A percentile compares a stretch with the other conserved stretches of the same genome.
These are phyloP conservation scores for Pygmarrhopalites habei DNA, from an alignment of 1,140 invertebrate genomes.

Conservation along the genomic window DNA sequence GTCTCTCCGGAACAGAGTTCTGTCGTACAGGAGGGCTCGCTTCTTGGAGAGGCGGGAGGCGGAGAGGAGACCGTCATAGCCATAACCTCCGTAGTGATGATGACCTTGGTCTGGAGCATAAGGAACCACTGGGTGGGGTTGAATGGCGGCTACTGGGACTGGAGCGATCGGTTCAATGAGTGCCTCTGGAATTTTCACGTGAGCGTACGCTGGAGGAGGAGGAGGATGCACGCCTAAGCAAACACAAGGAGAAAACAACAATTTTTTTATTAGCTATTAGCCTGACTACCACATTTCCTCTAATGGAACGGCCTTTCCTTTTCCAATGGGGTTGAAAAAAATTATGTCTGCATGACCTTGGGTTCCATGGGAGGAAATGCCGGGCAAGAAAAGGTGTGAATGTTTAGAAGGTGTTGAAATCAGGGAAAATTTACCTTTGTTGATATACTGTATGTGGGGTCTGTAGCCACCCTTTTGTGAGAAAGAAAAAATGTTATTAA, in stretches of 20 bases:
- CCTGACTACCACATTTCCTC: too few species aligned
- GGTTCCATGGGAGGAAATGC: too few species aligned
- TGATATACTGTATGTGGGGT: slow-evolving; percentile 35
- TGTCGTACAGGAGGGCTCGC: slow-evolving; percentile 29
- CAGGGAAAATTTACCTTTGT: slow-evolving; percentile 27
- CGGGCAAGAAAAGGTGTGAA: too few species aligned
- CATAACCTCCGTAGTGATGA: slow-evolving; percentile 6
- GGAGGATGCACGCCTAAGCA: slow-evolving; percentile 35
- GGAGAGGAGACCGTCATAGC: not conserved
- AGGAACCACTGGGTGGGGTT: not conserved
- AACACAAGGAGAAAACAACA: too few species aligned
- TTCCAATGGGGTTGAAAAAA: too few species aligned
- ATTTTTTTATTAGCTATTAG: too few species aligned
- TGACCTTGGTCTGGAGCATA: slow-evolving; percentile 8
- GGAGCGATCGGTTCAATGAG: slow-evolving; percentile 1
- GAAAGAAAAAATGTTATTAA: too few species aligned
- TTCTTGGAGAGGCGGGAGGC: slow-evolving; percentile 20
- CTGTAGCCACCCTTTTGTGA: slow-evolving; percentile 33
- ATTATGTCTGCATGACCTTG: too few species aligned
- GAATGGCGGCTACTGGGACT: not conserved
- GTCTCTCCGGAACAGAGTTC: slow-evolving; percentile 26
- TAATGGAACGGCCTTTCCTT: too few species aligned
- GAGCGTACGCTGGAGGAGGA: slow-evolving; percentile 36
- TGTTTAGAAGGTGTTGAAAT: too few species aligned
- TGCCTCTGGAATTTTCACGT: slow-evolving; percentile 27